Evolutionary conservation across 2,888 invertebrate species (phyloP).

Genomic region (Melanargia galathea): DNA sequence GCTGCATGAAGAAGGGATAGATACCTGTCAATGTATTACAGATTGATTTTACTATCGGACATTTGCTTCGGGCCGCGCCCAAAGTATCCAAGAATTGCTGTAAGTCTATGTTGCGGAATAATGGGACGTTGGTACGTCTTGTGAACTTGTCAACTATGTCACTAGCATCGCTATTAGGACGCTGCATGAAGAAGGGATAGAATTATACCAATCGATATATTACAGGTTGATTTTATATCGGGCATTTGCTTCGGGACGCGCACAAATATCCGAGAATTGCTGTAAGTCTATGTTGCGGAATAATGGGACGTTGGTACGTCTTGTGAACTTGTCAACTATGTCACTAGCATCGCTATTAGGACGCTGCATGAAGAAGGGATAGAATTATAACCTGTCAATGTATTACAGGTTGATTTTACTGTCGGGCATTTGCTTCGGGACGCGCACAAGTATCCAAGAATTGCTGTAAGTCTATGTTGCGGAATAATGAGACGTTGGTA

Average conservation of each 20-base stretch:
- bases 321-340: slow-evolving; percentile 22
- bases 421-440: too few species aligned
- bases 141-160: slow-evolving; percentile 19
- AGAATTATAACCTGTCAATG: too few species aligned
- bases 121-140: slow-evolving; percentile 19
- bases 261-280: slow-evolving; percentile 34
- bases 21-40: too few species aligned
- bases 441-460: slow-evolving; percentile 32
- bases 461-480: slow-evolving; percentile 32
- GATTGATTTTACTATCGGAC: too few species aligned
- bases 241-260: slow-evolving; percentile 35
- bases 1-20: not conserved
- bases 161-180: not conserved
- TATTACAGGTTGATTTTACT: too few species aligned
- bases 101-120: slow-evolving; percentile 29
- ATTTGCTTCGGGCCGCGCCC: too few species aligned
- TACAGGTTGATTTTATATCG: slow-evolving; percentile 41
- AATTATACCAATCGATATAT: too few species aligned
- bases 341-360: not conserved
- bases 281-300: slow-evolving; percentile 28
- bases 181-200: not conserved
- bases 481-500: slow-evolving; percentile 19
- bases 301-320: slow-evolving; percentile 23
- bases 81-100: slow-evolving; percentile 35
- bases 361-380: not conserved